Evolutionary conservation across 1,140 invertebrate species (phyloP).

Genomic region (Drosophila nigromelanica): DNA sequence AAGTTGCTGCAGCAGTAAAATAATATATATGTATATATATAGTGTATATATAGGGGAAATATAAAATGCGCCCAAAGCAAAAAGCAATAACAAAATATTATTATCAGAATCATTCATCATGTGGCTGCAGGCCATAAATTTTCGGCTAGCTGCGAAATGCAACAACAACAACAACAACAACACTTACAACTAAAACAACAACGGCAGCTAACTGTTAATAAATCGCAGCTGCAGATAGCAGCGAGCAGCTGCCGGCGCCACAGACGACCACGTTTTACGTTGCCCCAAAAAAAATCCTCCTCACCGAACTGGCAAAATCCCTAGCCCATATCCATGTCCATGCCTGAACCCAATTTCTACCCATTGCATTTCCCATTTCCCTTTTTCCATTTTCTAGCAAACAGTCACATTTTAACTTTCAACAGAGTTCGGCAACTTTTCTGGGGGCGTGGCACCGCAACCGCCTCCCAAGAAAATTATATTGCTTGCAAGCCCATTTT

Average conservation of each 20-base stretch:
- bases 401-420: slow-evolving; percentile 11
- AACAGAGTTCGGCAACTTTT: slow-evolving; percentile 56
- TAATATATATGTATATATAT: slow-evolving; percentile 14
- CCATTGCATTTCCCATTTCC: not conserved
- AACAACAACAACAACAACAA: slow-evolving; percentile 51
- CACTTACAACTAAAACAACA: slow-evolving; percentile 52
- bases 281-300: not conserved
- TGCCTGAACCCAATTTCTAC: not conserved
- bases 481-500: slow-evolving; percentile 12
- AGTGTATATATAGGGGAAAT: slow-evolving; percentile 9
- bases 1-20: slow-evolving; percentile 58
- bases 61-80: slow-evolving; percentile 39
- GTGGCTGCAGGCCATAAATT: slow-evolving; percentile 82
- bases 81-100: slow-evolving; percentile 82
- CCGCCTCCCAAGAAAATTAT: slow-evolving; percentile 19
- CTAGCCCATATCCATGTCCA: not conserved
- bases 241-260: slow-evolving; percentile 65
- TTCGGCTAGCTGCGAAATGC: slow-evolving; percentile 69
- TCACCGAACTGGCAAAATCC: slow-evolving; percentile 1
- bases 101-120: slow-evolving; percentile 83
- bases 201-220: slow-evolving; percentile 76
- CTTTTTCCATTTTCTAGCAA: not conserved
- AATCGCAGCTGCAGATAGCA: slow-evolving; percentile 74
- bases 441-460: slow-evolving; percentile 49
- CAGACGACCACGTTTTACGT: slow-evolving; percentile 39